phyloP scores from a whole-genome alignment of 2,888 invertebrate species.

The Drosophila yooni region DNA sequence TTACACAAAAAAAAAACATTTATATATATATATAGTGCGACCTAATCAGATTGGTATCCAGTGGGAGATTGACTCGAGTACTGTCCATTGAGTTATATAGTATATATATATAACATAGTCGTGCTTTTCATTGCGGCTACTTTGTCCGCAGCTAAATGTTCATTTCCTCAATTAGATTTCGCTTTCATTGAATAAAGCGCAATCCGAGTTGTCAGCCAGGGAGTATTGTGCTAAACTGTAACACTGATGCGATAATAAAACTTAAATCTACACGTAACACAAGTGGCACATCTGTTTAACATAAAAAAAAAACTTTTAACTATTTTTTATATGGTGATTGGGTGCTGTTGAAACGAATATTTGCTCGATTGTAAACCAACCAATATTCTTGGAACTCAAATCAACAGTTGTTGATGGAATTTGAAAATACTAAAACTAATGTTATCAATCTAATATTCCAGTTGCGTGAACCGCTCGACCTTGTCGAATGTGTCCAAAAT shows the following conservation, averaged over 20 bases:
- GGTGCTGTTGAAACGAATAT: background rate
- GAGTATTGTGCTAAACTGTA: constrained; percentile 36
- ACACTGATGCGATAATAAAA: constrained; percentile 48
- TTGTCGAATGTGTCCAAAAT: constrained; percentile 48
- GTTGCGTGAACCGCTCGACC: constrained; percentile 39
- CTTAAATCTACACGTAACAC: constrained; percentile 47
- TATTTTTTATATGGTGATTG: background rate
- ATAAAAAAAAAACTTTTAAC: background rate
- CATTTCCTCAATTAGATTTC: constrained; percentile 74
- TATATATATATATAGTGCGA: constrained; percentile 23
- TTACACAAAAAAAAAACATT: constrained; percentile 13
- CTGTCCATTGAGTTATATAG: background rate
- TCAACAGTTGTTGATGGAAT: background rate
- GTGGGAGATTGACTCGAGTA: constrained; percentile 29
- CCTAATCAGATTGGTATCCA: constrained; percentile 43
- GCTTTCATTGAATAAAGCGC: constrained; percentile 49
- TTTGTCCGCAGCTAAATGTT: constrained; percentile 63
- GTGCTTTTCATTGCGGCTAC: background rate
- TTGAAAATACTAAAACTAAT: constrained; percentile 4
- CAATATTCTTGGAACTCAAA: background rate
- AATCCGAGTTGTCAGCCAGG: constrained; percentile 2
- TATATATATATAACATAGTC: background rate
- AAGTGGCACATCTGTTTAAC: constrained; percentile 27
- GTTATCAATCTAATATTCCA: constrained; percentile 39
- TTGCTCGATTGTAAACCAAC: background rate